Percentiles rank a stretch among this genome's conserved stretches.
phyloP scores from a whole-genome alignment of 2,797 vertebrate genomes.

The Gymnocypris eckloni region DNA sequence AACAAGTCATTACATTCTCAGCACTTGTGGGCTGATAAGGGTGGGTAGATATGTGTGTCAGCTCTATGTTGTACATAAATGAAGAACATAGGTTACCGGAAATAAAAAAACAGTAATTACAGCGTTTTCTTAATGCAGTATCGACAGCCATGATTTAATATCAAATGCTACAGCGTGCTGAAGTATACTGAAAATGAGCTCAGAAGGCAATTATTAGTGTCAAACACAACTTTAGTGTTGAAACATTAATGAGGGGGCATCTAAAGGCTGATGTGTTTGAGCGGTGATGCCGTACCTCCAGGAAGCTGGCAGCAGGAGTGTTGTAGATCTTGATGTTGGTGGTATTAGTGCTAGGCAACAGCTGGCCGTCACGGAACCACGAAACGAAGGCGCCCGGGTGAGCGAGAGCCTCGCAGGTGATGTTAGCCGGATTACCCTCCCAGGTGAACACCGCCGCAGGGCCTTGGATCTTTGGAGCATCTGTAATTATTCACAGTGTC shows the following conservation, averaged over 20 bases:
- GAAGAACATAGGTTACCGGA: slow-evolving; percentile 13
- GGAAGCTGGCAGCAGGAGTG: slow-evolving; percentile 83
- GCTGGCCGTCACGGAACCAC: slow-evolving; percentile 91
- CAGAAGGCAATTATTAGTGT: slow-evolving; percentile 33
- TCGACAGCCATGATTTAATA: neutral
- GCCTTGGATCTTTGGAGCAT: slow-evolving; percentile 92
- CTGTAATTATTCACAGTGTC: slow-evolving; percentile 70
- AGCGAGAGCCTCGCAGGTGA: slow-evolving; percentile 94
- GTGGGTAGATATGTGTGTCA: slow-evolving; percentile 32
- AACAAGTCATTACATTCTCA: slow-evolving; percentile 45
- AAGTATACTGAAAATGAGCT: neutral
- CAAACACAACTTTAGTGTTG: neutral
- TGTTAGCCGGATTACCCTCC: slow-evolving; percentile 95
- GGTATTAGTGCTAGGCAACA: slow-evolving; percentile 88
- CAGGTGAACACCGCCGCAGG: slow-evolving; percentile 88
- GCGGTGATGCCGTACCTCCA: slow-evolving; percentile 82
- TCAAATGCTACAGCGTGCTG: neutral
- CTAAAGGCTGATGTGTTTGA: neutral
- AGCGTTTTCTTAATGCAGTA: slow-evolving; percentile 1
- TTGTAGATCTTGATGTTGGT: slow-evolving; percentile 92
- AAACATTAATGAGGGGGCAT: slow-evolving; percentile 29
- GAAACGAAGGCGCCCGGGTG: slow-evolving; percentile 88
- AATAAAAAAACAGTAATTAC: slow-evolving; percentile 29
- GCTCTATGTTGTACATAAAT: slow-evolving; percentile 35
- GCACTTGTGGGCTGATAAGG: slow-evolving; percentile 37